phyloP scores from a whole-genome alignment of 2,113 vertebrate species.

The human region DNA sequence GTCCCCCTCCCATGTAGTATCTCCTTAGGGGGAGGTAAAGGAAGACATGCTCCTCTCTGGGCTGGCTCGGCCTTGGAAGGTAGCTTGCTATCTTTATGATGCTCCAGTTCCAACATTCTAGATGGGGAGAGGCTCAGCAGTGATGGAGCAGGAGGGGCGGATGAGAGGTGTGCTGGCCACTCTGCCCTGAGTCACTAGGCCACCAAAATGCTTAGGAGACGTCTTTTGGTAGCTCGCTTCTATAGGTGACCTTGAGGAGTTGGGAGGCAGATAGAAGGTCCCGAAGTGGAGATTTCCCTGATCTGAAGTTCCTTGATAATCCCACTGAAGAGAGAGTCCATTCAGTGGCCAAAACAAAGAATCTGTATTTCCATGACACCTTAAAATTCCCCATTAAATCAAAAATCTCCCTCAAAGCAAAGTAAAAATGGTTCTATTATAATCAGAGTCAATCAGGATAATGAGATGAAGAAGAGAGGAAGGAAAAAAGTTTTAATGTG shows the following conservation, averaged over 20 bases:
- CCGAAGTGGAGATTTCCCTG: neutral
- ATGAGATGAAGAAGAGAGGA: conserved; percentile 9
- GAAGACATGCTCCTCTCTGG: neutral
- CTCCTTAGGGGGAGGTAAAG: neutral
- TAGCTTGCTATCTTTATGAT: neutral
- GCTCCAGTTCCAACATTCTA: neutral
- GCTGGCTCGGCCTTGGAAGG: neutral
- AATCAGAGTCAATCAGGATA: conserved; percentile 26
- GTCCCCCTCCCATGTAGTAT: rapidly evolving
- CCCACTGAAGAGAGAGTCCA: neutral
- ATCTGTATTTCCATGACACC: neutral
- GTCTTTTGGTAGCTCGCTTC: neutral
- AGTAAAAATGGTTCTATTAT: neutral
- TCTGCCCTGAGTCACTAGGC: neutral
- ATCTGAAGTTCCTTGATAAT: rapidly evolving
- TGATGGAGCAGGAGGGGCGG: neutral
- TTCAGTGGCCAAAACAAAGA: conserved; percentile 28
- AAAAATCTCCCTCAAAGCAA: neutral
- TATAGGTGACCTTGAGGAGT: neutral
- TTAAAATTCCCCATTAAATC: conserved; percentile 73
- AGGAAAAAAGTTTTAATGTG: neutral
- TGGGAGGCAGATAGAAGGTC: neutral
- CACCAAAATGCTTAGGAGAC: neutral
- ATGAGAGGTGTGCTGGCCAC: neutral
- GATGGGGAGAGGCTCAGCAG: neutral